A percentile compares a stretch with the other conserved stretches of the same genome.
Evolutionary conservation across 2,797 vertebrate genomes (phyloP).

Genomic region (Picus viridis): DNA sequence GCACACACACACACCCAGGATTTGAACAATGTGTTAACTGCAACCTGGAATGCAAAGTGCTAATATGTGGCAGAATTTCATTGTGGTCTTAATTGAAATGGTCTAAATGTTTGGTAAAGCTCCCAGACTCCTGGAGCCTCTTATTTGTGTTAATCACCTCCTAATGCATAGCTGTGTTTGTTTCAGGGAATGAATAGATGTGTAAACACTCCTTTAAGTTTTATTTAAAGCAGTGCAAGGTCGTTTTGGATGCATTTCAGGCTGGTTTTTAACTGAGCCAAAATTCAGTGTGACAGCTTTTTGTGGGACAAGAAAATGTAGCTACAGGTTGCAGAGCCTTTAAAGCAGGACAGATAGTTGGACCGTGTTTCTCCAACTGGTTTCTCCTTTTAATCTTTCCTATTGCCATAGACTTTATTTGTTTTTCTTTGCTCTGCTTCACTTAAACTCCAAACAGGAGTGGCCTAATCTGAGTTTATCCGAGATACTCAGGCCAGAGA

Average conservation of each 20-base stretch:
- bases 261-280: background rate
- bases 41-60: background rate
- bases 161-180: background rate
- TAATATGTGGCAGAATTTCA: background rate
- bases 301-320: background rate
- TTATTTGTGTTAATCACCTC: background rate
- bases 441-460: too few relatives aligned
- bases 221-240: background rate
- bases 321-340: background rate
- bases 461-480: background rate
- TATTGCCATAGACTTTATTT: background rate
- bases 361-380: background rate
- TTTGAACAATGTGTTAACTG: background rate
- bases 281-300: background rate
- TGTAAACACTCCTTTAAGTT: background rate
- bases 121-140: background rate
- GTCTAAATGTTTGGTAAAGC: background rate
- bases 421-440: background rate
- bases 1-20: accelerated
- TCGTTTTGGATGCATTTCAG: background rate
- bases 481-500: background rate
- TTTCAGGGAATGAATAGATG: background rate
- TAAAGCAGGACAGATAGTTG: background rate
- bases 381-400: background rate
- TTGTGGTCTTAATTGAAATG: background rate